phyloP scores from a whole-genome alignment of 2,113 vertebrate species.

The Steatornis caripensis region DNA sequence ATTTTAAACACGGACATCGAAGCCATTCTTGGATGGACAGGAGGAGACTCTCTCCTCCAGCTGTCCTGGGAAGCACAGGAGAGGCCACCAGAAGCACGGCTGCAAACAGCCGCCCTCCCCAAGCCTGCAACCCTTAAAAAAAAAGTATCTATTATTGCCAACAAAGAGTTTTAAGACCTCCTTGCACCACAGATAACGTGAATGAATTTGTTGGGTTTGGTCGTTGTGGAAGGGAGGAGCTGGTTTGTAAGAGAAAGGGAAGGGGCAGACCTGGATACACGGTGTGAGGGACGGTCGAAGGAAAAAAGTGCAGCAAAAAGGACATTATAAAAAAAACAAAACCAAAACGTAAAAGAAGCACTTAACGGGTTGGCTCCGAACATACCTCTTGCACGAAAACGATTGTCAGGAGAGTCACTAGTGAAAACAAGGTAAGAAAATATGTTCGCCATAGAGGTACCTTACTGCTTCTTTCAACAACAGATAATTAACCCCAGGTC shows the following conservation, averaged over 20 bases:
- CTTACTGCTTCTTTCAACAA: neutral
- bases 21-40: slow-evolving; percentile 56
- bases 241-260: neutral
- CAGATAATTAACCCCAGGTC: neutral
- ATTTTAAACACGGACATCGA: slow-evolving; percentile 66
- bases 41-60: slow-evolving; percentile 60
- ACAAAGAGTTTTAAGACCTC: neutral
- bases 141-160: neutral
- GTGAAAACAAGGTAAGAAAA: slow-evolving; percentile 62
- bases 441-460: slow-evolving; percentile 31
- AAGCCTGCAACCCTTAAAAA: neutral
- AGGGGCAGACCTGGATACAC: neutral
- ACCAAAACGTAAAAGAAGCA: neutral
- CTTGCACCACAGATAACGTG: neutral
- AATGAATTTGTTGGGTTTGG: neutral
- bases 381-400: slow-evolving; percentile 7
- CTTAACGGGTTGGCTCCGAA: neutral
- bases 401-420: slow-evolving; percentile 51
- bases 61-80: slow-evolving; percentile 15
- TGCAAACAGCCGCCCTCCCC: neutral
- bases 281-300: slow-evolving; percentile 52
- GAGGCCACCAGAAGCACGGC: neutral
- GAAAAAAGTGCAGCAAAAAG: slow-evolving; percentile 53
- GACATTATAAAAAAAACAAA: neutral
- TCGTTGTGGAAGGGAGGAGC: neutral